Evolutionary conservation across 2,797 vertebrate species (phyloP).

Genomic region (Salarias fasciatus): DNA sequence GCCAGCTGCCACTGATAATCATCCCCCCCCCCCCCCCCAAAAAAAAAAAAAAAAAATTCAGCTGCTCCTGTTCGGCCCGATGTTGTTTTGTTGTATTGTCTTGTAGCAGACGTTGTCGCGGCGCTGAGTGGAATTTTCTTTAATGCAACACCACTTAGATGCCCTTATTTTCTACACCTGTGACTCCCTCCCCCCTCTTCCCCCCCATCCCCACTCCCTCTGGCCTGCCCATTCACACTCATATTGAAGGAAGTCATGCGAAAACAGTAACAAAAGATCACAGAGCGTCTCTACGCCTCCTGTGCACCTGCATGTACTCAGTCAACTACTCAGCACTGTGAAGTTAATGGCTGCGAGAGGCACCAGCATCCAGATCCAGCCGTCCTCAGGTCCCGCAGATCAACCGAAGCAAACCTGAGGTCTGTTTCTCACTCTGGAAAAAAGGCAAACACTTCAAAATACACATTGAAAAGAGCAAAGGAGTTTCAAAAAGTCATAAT

Average conservation of each 20-base stretch:
- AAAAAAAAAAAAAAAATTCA: too few species aligned
- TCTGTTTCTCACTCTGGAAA: slow-evolving; percentile 1
- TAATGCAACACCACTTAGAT: slow-evolving; percentile 32
- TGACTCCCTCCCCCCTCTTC: slow-evolving; percentile 21
- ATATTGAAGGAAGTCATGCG: slow-evolving; percentile 50
- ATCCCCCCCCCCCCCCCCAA: background rate
- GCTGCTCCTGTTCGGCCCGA: slow-evolving; percentile 15
- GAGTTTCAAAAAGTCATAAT: slow-evolving; percentile 1
- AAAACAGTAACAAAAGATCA: slow-evolving; percentile 64
- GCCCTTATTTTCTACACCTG: slow-evolving; percentile 66
- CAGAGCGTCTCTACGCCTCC: slow-evolving; percentile 17
- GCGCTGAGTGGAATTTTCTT: slow-evolving; percentile 22
- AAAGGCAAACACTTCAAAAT: background rate
- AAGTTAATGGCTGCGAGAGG: slow-evolving; percentile 61
- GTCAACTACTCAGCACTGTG: slow-evolving; percentile 39
- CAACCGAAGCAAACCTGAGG: slow-evolving; percentile 24
- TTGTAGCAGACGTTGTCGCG: slow-evolving; percentile 14
- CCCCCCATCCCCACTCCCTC: slow-evolving; percentile 1
- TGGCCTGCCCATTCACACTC: slow-evolving; percentile 28
- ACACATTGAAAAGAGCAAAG: slow-evolving; percentile 4
- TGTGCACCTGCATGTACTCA: slow-evolving; percentile 64
- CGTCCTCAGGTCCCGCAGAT: slow-evolving; percentile 31
- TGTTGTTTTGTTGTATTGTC: slow-evolving; percentile 21
- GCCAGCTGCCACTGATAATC: slow-evolving; percentile 28
- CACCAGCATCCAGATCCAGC: slow-evolving; percentile 47